Base-by-base conservation (phyloP, 1,140 invertebrate species). In the Drosophila equinoxialis region DNA sequence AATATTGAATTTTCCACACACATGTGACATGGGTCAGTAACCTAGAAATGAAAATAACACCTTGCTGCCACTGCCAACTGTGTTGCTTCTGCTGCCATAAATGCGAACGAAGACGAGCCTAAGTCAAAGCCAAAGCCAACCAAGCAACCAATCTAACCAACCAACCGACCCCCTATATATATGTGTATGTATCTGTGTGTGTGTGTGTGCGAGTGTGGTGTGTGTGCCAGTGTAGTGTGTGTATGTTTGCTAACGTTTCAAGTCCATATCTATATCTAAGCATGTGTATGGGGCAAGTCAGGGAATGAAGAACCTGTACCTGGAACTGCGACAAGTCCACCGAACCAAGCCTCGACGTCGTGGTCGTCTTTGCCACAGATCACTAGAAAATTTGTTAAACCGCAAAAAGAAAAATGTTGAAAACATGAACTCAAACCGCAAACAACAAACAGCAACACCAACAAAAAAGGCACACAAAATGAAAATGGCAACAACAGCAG, bases 1-100 rank as follows among this genome's bases (percentile, higher is more conserved):
- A 90, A 89, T 87, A 87, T 87, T 87, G 85, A 87, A 87, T 90
- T 87, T 87, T 87, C 83, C 84, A 77, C 83, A 90, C 80, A 89
- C 85, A 84, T 81, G 86, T 89, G 84, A 87, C 84, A 90, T 89
- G 84, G 84, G 84, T 87, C 85, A 87, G 84, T 87, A 87, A 87
- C 84, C 84, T 74, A 87, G 84, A 87, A 90, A 89, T 87, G 81
- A 87, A 87, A 87, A 90, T 87, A 89, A 87, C 83, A 89, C 85
- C 83, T 89, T 84, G 84, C 83, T 65, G 72, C 65, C 35, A 60
- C 58, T 62, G 42, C 59, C 45, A 58, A 59, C 57, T 59, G 71
- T 51, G 71, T 68, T 73, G 55, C 35, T 37, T 37, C 20, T 33
- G 57, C 77, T 86, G 82, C 80, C 83, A 87, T 89, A 89, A 87